phyloP scores from a whole-genome alignment of 2,888 invertebrate genomes.

The Cantharis rustica region DNA sequence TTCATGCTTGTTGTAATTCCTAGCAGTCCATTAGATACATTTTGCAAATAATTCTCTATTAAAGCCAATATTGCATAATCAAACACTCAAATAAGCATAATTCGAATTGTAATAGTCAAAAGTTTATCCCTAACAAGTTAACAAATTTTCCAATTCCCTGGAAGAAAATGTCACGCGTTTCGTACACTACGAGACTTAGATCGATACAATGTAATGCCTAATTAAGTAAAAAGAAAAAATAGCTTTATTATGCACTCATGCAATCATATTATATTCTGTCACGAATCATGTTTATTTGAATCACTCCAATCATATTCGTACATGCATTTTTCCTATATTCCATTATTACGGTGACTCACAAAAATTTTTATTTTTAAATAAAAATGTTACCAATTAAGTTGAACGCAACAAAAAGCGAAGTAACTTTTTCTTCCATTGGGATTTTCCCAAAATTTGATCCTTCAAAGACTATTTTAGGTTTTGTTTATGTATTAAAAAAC shows the following conservation, averaged over 20 bases:
- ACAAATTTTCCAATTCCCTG: not conserved
- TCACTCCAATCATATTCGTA: not conserved
- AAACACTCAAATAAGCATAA: not conserved
- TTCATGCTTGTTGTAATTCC: conserved; percentile 16
- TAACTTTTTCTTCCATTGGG: not conserved
- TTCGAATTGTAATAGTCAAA: not conserved
- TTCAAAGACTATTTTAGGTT: not conserved
- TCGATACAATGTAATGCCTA: not conserved
- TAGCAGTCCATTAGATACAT: conserved; percentile 18
- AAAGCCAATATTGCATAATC: not conserved
- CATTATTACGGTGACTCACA: not conserved
- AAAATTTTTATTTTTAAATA: not conserved
- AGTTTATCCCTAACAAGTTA: not conserved
- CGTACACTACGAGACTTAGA: not conserved
- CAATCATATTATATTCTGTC: not conserved
- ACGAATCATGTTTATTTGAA: not conserved
- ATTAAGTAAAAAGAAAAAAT: not conserved
- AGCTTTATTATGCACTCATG: not conserved
- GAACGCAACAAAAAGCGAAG: not conserved
- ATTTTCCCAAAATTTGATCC: not conserved
- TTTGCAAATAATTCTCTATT: conserved; percentile 16
- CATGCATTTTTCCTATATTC: not conserved
- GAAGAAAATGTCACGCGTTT: not conserved
- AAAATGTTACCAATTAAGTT: not conserved
- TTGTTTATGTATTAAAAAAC: not conserved